Percentiles rank a stretch among this genome's conserved stretches.
phyloP scores from a whole-genome alignment of 1,140 invertebrate species.

The Pinna nobilis region DNA sequence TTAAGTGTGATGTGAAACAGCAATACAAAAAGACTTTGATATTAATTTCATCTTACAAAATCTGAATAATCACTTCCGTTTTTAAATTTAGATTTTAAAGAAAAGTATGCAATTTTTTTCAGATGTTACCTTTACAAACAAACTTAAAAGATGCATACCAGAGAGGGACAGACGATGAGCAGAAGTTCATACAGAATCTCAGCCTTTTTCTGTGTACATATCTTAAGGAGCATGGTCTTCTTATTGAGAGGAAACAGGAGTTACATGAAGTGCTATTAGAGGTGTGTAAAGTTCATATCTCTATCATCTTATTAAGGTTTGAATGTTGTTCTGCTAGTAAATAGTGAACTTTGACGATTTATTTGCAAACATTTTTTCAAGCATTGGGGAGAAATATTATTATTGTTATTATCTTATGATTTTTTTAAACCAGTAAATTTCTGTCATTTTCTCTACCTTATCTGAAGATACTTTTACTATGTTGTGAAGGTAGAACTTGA shows the following conservation, averaged over 20 bases:
- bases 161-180: constrained; percentile 94
- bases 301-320: not conserved
- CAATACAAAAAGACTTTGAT: not conserved
- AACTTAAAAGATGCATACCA: constrained; percentile 96
- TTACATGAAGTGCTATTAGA: constrained; percentile 66
- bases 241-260: constrained; percentile 80
- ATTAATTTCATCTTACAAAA: not conserved
- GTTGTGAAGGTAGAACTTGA: too few species aligned
- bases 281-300: constrained; percentile 53
- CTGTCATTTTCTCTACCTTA: too few species aligned
- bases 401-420: too few species aligned
- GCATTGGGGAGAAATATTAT: too few species aligned
- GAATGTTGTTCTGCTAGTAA: not conserved
- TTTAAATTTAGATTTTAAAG: too few species aligned
- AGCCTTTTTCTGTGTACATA: constrained; percentile 98
- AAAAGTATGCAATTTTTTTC: too few species aligned
- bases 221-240: constrained; percentile 93
- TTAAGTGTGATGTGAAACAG: too few species aligned
- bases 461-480: too few species aligned
- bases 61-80: not conserved
- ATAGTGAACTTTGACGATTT: too few species aligned
- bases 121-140: constrained; percentile 92
- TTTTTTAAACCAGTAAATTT: too few species aligned
- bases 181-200: constrained; percentile 99
- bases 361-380: too few species aligned